Evolutionary conservation across 2,888 invertebrate species (phyloP), one percentile per base, ranked within the genome.

Genomic region (Hypolimnas misippus): DNA sequence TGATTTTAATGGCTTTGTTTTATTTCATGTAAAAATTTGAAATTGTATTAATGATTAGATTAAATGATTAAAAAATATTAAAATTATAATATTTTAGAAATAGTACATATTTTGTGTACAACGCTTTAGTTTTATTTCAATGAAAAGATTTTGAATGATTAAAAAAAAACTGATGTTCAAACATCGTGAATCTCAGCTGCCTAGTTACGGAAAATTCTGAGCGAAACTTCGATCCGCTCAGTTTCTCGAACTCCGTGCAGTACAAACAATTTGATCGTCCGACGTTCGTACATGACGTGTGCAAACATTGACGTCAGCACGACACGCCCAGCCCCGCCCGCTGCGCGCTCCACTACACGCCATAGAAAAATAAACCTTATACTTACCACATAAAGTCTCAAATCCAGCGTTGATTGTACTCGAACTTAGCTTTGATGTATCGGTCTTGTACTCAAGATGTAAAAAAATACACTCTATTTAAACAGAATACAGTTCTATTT

Each of bases 271-370:
- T 25, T 12, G 35, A 57, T 49, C 50, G 29, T 56, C 56, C 19
- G 51, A 35, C 35, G 42, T 12, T 55, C 35, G 49, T 54, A 44
- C 56, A 50, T 57, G 70, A 61, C 66, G 69, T 68, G 63, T 65
- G 70, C 68, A 71, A 69, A 68, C 71, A 61, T 53, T 83, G 83
- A 81, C 82, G 80, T 82, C 83, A 82, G 73, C 68, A 71, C 46
- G 85, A 84, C 86, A 82, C 87, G 88, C 89, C 88, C 86, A 82
- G 81, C 75, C 82, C 83, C 86, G 88, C 87, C 89, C 79, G 79
- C 78, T 74, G 77, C 76, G 72, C 81, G 70, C 72, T 64, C 70
- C 70, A 73, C 69, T 73, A 68, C 70, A 55, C 56, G 60, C 55
- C 54, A 60, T 29, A 10, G 56, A 7, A 63, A 62, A 66, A 54